Conservation (phyloP, 2,113 vertebrate species). For the Paradoxurus hermaphroditus region DNA sequence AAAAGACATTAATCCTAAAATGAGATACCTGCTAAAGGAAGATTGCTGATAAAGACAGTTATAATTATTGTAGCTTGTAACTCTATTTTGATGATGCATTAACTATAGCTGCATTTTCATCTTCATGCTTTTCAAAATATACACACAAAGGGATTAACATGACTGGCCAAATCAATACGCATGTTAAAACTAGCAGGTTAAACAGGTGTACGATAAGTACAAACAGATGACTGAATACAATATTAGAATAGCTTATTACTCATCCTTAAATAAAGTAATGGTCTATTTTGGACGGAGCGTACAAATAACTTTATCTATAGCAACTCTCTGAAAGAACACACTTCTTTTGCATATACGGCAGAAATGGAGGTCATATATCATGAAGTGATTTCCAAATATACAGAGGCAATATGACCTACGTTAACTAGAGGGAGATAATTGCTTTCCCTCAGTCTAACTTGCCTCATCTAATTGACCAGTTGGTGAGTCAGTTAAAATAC, state of each 20-base stretch:
- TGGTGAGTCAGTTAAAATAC: not conserved
- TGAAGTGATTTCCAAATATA: not conserved
- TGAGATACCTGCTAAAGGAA: constrained; percentile 10
- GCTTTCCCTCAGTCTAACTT: not conserved
- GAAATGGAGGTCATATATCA: not conserved
- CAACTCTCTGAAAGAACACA: not conserved
- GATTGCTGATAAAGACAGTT: not conserved
- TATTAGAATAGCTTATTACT: constrained; percentile 3
- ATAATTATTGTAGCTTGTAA: constrained; percentile 25
- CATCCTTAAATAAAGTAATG: constrained; percentile 8
- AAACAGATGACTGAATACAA: not conserved
- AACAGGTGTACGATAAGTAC: not conserved
- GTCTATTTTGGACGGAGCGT: not conserved
- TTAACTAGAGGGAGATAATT: not conserved
- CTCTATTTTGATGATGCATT: constrained; percentile 24
- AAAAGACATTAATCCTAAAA: constrained; percentile 43
- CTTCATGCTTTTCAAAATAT: constrained; percentile 13
- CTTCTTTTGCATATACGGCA: not conserved
- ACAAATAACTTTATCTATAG: not conserved
- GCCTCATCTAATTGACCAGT: not conserved
- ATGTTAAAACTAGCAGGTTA: constrained; percentile 24
- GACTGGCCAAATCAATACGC: constrained; percentile 5
- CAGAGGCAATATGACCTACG: not conserved
- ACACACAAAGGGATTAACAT: constrained; percentile 13
- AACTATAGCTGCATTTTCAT: constrained; percentile 23